Conservation (phyloP, 2,797 vertebrate genomes). For the Oophaga sylvatica region DNA sequence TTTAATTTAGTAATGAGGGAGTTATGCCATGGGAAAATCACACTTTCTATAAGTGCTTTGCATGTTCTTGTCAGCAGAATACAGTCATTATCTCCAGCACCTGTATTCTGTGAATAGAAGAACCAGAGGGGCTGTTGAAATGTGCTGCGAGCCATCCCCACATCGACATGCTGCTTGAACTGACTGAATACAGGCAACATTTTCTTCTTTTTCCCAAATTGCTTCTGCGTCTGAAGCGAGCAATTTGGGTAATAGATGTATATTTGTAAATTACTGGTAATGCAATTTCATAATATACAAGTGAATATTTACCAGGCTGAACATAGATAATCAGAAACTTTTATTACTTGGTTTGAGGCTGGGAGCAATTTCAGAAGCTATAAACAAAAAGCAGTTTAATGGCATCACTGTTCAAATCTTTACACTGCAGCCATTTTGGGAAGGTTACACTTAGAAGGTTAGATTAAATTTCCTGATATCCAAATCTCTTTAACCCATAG, state of each 20-base stretch:
- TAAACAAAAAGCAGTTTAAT: slow-evolving; percentile 3
- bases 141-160: neutral
- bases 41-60: neutral
- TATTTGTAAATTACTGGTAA: slow-evolving; percentile 27
- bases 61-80: neutral
- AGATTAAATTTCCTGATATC: neutral
- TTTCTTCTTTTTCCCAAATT: neutral
- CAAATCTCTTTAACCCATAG: neutral
- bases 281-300: slow-evolving; percentile 16
- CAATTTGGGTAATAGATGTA: slow-evolving; percentile 14
- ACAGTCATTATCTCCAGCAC: neutral
- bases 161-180: neutral
- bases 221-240: neutral
- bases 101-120: neutral
- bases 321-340: slow-evolving; percentile 18
- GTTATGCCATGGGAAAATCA: neutral
- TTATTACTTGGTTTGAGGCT: slow-evolving; percentile 11
- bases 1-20: no score
- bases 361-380: slow-evolving; percentile 12
- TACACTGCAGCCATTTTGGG: neutral
- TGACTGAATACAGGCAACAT: neutral
- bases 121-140: neutral
- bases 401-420: neutral
- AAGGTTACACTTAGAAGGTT: neutral
- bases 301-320: slow-evolving; percentile 13